Conservation (phyloP, 2,113 vertebrate genomes). For the Scomber colias region DNA sequence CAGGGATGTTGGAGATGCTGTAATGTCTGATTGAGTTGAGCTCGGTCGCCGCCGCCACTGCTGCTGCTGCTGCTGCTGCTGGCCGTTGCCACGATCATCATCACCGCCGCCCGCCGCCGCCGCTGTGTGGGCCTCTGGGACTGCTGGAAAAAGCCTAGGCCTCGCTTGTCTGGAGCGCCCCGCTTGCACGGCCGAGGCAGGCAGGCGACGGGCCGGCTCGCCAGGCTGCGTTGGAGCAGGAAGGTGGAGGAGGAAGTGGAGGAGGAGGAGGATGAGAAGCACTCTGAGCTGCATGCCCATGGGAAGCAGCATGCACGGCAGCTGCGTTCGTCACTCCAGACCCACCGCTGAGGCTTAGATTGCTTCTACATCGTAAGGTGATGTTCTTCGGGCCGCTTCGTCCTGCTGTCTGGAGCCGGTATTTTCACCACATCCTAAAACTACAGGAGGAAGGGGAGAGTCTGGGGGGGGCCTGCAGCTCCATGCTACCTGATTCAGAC, state of each 20-base stretch:
- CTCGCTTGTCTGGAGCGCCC: slow-evolving; percentile 74
- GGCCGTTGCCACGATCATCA: no score
- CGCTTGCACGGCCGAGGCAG: slow-evolving; percentile 44
- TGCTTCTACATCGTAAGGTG: slow-evolving; percentile 47
- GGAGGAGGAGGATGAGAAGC: slow-evolving; percentile 70
- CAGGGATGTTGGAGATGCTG: slow-evolving; percentile 73
- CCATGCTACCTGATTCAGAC: slow-evolving; percentile 53
- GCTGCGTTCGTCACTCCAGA: slow-evolving; percentile 68
- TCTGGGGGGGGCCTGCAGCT: slow-evolving; percentile 55
- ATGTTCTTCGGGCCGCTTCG: slow-evolving; percentile 31
- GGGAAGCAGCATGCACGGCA: slow-evolving; percentile 74
- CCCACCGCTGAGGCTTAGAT: slow-evolving; percentile 58
- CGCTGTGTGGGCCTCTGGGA: slow-evolving; percentile 78
- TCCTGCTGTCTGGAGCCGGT: slow-evolving; percentile 32
- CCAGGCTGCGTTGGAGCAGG: slow-evolving; percentile 66
- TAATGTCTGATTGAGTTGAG: slow-evolving; percentile 80
- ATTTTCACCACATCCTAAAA: slow-evolving; percentile 35
- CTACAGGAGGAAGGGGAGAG: slow-evolving; percentile 37
- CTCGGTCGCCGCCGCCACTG: slow-evolving; percentile 58
- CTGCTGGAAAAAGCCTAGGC: slow-evolving; percentile 78
- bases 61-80: neutral
- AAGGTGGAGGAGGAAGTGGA: slow-evolving; percentile 78
- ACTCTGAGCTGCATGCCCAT: slow-evolving; percentile 76
- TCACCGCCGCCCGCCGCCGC: slow-evolving; percentile 37
- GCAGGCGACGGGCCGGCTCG: slow-evolving; percentile 49